Conservation (phyloP, 2,888 invertebrate genomes). For the Elysia crispata region DNA sequence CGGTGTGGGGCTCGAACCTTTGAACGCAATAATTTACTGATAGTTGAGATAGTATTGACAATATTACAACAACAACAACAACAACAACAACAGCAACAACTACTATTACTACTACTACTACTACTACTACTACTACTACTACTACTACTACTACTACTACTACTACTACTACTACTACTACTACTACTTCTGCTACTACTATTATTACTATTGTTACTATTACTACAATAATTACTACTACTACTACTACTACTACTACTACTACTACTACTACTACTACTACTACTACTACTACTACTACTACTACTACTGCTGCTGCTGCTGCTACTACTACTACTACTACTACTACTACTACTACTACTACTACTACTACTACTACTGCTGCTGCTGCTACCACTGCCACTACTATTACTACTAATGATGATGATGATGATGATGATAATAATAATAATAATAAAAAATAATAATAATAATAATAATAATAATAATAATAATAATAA, state of each 20-base stretch:
- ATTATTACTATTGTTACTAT: neutral
- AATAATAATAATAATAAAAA: neutral
- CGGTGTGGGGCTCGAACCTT: too few relatives aligned
- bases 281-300: conserved; percentile 6
- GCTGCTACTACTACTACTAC: neutral
- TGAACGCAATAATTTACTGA: too few relatives aligned
- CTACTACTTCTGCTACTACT: too few relatives aligned
- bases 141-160: neutral
- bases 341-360: neutral
- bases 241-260: neutral
- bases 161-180: neutral
- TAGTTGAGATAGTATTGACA: neutral
- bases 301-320: conserved; percentile 3
- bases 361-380: neutral
- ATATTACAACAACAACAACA: neutral
- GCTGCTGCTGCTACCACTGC: neutral
- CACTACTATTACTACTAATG: neutral
- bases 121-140: neutral
- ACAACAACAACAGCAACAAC: neutral
- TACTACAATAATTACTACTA: neutral
- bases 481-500: too few relatives aligned
- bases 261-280: conserved; percentile 12
- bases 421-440: neutral
- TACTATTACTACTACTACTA: too few relatives aligned
- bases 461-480: neutral